These are phyloP conservation scores for Ardeotis arabs DNA, from an alignment of 2,113 vertebrate genomes.

Conservation along the genomic window DNA sequence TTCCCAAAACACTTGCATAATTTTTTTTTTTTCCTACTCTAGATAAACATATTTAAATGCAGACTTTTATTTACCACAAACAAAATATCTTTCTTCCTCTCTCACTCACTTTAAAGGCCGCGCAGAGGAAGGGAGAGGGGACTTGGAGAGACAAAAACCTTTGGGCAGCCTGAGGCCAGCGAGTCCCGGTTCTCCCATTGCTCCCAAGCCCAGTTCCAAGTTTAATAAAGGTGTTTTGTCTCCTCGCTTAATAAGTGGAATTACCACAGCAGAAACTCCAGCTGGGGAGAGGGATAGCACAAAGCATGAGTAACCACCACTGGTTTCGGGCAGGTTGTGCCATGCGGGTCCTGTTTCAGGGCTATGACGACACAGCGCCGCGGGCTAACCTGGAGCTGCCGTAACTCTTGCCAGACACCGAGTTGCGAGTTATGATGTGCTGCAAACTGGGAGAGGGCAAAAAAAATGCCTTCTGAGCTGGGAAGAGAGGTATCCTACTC, in stretches of 20 bases:
- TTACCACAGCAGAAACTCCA: slow-evolving; percentile 58
- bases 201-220: not conserved
- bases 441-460: not conserved
- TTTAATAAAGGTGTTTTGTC: slow-evolving; percentile 56
- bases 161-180: not conserved
- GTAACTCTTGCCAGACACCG: not conserved
- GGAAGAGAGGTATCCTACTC: not conserved
- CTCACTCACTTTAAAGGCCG: not conserved
- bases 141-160: not conserved
- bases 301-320: slow-evolving; percentile 31
- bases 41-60: slow-evolving; percentile 19
- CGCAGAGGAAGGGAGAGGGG: not conserved
- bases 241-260: slow-evolving; percentile 38
- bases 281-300: not conserved
- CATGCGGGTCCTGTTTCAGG: slow-evolving; percentile 39
- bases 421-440: not conserved
- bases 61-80: not conserved
- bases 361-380: slow-evolving; percentile 6
- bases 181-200: not conserved
- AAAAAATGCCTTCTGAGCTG: not conserved
- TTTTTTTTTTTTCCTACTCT: not conserved
- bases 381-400: not conserved
- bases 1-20: not conserved
- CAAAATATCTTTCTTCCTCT: not conserved
- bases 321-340: slow-evolving; percentile 56